These are phyloP conservation scores for Heliothis virescens DNA, from an alignment of 1,140 invertebrate species.

Conservation along the genomic window DNA sequence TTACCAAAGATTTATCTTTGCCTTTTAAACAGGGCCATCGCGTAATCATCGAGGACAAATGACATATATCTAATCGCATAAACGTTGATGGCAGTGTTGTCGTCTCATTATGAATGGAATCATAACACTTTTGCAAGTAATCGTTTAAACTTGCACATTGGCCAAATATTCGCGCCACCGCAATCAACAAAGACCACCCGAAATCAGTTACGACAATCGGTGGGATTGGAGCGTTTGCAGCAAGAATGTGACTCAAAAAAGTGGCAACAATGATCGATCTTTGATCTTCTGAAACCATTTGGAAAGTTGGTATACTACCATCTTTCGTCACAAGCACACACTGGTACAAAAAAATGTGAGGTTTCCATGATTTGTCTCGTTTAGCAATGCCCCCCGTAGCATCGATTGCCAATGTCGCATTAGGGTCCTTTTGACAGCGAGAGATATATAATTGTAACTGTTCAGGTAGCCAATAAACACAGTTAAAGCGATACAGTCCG, in stretches of 20 bases:
- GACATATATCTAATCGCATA: constrained; percentile 3
- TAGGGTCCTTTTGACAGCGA: neutral
- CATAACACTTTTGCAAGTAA: constrained; percentile 13
- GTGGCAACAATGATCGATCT: neutral
- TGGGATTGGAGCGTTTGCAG: constrained; percentile 3
- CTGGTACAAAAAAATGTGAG: constrained; percentile 22
- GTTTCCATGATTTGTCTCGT: neutral
- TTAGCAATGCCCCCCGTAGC: neutral
- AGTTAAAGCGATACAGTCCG: neutral
- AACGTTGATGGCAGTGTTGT: constrained; percentile 4
- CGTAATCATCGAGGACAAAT: neutral
- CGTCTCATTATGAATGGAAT: neutral
- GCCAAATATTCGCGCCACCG: constrained; percentile 7
- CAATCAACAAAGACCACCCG: constrained; percentile 16
- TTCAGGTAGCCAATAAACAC: constrained; percentile 7
- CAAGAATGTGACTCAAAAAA: constrained; percentile 8
- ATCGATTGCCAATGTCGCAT: neutral
- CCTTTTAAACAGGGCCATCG: constrained; percentile 7
- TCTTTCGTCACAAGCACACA: constrained; percentile 9
- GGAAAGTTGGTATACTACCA: neutral
- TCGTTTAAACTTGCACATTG: neutral
- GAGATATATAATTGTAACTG: constrained; percentile 5
- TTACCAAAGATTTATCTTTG: neutral
- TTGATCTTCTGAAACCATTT: constrained; percentile 1
- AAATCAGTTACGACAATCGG: constrained; percentile 7